Evolutionary conservation across 1,140 invertebrate species (phyloP).

Genomic region (Agrilus planipennis): DNA sequence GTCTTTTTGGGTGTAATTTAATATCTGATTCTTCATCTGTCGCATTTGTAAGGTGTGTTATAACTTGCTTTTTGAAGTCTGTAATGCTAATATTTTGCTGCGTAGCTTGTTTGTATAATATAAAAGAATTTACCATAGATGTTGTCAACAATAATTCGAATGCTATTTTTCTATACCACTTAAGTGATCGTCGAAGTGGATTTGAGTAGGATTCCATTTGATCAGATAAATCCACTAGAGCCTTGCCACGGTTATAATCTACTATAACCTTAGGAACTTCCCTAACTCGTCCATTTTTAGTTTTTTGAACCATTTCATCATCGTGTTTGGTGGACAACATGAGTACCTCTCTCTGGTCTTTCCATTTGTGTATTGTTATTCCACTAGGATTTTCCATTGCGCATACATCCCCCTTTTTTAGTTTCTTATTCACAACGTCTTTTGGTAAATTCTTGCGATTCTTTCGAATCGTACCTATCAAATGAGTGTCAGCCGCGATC

Average conservation of each 20-base stretch:
- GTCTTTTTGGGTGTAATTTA: too few relatives aligned
- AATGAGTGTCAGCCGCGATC: conserved; percentile 26
- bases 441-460: conserved; percentile 22
- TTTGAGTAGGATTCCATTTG: neutral
- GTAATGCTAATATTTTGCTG: neutral
- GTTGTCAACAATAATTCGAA: neutral
- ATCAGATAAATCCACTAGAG: neutral
- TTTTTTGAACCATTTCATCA: conserved; percentile 1
- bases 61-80: neutral
- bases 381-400: conserved; percentile 9
- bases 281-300: too few relatives aligned
- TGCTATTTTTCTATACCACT: conserved; percentile 1
- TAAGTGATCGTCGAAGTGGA: neutral
- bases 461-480: conserved; percentile 24
- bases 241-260: neutral
- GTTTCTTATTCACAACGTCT: conserved; percentile 18
- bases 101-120: neutral
- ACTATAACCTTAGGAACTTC: neutral
- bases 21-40: neutral
- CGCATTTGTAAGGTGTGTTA: neutral
- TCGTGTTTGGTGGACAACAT: conserved; percentile 11
- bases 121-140: conserved; percentile 3
- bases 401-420: conserved; percentile 11
- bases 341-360: conserved; percentile 10
- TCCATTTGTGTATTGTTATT: conserved; percentile 8